Base-by-base conservation (phyloP, 2,888 invertebrate genomes). In the Cordilura impudica region DNA sequence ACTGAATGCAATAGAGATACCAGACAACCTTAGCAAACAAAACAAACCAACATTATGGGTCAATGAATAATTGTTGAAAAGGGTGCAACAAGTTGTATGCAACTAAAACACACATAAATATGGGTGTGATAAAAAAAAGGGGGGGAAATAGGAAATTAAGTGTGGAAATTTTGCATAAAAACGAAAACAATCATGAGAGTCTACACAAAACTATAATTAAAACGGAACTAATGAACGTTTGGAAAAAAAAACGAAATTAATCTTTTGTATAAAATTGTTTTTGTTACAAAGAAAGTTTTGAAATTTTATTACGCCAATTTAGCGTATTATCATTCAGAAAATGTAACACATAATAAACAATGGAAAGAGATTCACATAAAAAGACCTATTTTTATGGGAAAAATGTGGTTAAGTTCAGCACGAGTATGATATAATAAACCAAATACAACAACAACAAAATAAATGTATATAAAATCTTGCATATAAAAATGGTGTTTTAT, bases 341-440 rank as follows among this genome's bases (percentile, higher is more conserved):
- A 63, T 69, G 54, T 49, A 49, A 29, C 53, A 49, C 21, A 74
- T 8, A 45, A 61, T 29, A 63, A 58, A 51, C 8, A 54, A 72
- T 54, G 45, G 6, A 12, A 26, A 45, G 23, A 67, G 10, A 67
- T 58, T 58, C 53, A 72, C 23, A 60, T 53, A 54, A 61, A 43
- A 45, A 23, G 45, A 8, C 26, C 18, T 26, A 67, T 23, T 18
- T 35, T 35, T 14, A 39, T 56, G 18, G 53, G 23, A 58, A 65
- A 35, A 61, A 26, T 7, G 0, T 7, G 3, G 10, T 75, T 26
- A 71, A 60, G 58, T 71, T 45, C 29, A 77, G 71, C 71, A 72
- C 71, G 77, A 60, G 65, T 66, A 61, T 72, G 71, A 77, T 61
- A 77, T 77, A 77, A 77, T 61, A 72, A 66, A 66, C 54, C 43